Percentiles rank a stretch among this genome's conserved stretches.
phyloP scores from a whole-genome alignment of 2,113 vertebrate species.

The Rhineura floridana region DNA sequence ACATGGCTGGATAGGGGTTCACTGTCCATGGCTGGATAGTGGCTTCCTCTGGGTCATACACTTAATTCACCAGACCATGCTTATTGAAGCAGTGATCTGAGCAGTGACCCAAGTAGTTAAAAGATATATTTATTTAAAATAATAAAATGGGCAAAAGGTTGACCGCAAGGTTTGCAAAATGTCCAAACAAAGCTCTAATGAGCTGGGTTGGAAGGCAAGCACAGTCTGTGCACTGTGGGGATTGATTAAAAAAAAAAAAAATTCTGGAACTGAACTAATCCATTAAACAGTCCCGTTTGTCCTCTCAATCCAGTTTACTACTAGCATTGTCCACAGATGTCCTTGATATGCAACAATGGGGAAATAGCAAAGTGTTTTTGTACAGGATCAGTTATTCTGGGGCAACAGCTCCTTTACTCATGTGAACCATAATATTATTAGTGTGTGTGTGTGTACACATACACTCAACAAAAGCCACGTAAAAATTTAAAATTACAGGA shows the following conservation, averaged over 20 bases:
- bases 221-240: neutral
- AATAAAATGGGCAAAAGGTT: conserved; percentile 2
- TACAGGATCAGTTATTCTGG: neutral
- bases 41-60: neutral
- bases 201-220: neutral
- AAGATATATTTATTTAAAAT: conserved; percentile 24
- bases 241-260: conserved; percentile 35
- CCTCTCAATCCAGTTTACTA: neutral
- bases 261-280: conserved; percentile 18
- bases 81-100: conserved; percentile 8
- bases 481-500: no score
- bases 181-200: neutral
- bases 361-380: neutral
- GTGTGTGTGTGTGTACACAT: neutral
- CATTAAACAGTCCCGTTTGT: conserved; percentile 19
- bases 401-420: neutral
- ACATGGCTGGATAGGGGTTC: neutral
- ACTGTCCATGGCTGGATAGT: no score
- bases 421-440: neutral
- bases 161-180: neutral
- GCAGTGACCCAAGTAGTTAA: conserved; percentile 24
- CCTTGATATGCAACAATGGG: neutral
- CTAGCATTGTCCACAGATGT: neutral
- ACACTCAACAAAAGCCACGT: no score
- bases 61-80: neutral